A percentile compares a stretch with the other conserved stretches of the same genome.
Conservation (phyloP, 2,888 invertebrate genomes). For the Himalopsyche anomala region DNA sequence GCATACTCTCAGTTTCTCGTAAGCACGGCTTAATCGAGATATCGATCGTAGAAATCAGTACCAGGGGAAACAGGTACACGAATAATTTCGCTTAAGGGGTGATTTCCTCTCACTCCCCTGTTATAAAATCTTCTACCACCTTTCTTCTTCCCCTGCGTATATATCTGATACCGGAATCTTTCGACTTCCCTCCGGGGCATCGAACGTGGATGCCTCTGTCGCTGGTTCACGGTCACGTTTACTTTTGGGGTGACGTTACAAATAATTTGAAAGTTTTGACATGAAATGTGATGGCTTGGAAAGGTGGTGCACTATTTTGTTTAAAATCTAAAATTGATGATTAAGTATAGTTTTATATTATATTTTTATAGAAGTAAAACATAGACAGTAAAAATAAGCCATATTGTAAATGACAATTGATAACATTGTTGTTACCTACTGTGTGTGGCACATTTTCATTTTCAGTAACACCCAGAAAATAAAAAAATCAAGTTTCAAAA, state of each 20-base stretch:
- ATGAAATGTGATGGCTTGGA: neutral
- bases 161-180: slow-evolving; percentile 14
- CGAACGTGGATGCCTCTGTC: neutral
- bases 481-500: too few relatives aligned
- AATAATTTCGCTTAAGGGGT: slow-evolving; percentile 17
- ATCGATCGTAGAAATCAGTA: slow-evolving; percentile 19
- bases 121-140: slow-evolving; percentile 29
- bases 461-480: too few relatives aligned
- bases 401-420: too few relatives aligned
- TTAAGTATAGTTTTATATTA: too few relatives aligned
- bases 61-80: slow-evolving; percentile 28
- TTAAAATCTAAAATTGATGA: too few relatives aligned
- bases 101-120: slow-evolving; percentile 18
- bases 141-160: neutral
- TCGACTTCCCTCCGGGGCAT: slow-evolving; percentile 14
- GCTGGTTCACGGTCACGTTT: slow-evolving; percentile 22
- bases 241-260: neutral
- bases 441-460: too few relatives aligned
- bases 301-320: too few relatives aligned
- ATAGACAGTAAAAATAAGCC: too few relatives aligned
- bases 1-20: neutral
- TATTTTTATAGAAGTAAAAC: too few relatives aligned
- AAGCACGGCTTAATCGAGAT: slow-evolving; percentile 9
- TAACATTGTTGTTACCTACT: too few relatives aligned
- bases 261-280: neutral